Conservation (phyloP, 2,888 invertebrate species). For the Gastrophysa polygoni region DNA sequence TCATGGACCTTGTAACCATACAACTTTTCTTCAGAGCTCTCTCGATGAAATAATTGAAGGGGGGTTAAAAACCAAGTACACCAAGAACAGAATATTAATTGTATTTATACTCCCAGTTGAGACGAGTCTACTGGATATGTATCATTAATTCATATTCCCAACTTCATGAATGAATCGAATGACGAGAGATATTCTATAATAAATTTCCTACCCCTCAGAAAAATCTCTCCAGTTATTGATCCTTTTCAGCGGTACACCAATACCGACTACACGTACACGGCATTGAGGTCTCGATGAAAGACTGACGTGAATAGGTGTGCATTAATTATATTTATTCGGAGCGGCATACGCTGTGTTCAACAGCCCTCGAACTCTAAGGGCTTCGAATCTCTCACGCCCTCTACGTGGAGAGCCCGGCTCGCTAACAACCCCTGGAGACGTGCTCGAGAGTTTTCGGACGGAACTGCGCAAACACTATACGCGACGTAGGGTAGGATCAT, state of each 20-base stretch:
- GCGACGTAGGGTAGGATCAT: background rate
- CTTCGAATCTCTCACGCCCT: slow-evolving; percentile 41
- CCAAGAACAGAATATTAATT: no score
- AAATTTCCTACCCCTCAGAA: background rate
- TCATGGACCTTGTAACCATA: no score
- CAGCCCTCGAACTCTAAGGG: slow-evolving; percentile 36
- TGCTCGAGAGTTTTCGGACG: slow-evolving; percentile 42
- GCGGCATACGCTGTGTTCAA: slow-evolving; percentile 36
- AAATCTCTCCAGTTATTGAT: background rate
- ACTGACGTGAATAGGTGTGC: slow-evolving; percentile 30
- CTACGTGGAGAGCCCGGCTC: slow-evolving; percentile 33
- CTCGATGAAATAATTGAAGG: no score
- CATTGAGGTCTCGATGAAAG: background rate
- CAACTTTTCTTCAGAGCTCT: no score
- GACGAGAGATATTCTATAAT: no score
- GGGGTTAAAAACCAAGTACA: no score
- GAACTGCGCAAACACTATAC: slow-evolving; percentile 36
- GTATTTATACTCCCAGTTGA: no score
- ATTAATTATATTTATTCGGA: slow-evolving; percentile 45
- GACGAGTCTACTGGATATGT: no score
- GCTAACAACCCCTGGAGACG: slow-evolving; percentile 46
- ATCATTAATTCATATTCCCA: no score
- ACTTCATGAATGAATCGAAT: no score
- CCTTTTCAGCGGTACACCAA: background rate
- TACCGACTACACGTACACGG: background rate